These are phyloP conservation scores for Mnemiopsis leidyi DNA, from an alignment of 37 sponge, comb jelly and placozoan species.

Conservation along the genomic window DNA sequence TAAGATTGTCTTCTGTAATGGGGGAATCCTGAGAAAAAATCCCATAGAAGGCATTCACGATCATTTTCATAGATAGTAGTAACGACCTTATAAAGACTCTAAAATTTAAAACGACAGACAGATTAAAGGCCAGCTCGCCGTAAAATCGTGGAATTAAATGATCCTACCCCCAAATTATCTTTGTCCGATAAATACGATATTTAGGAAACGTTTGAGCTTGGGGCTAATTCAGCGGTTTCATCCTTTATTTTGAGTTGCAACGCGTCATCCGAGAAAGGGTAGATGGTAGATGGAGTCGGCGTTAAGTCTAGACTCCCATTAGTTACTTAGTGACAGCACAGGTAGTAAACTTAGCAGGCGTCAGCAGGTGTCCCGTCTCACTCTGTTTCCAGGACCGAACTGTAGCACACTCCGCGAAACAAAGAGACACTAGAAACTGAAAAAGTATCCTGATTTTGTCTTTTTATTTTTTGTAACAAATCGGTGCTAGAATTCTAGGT, in stretches of 20 bases:
- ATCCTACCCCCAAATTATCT: not conserved
- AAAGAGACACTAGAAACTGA: not conserved
- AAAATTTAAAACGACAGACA: not conserved
- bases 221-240: not conserved
- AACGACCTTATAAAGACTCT: not conserved
- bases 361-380: not conserved
- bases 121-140: not conserved
- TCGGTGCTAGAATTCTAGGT: not conserved
- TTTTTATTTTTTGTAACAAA: not conserved
- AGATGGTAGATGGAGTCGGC: not conserved
- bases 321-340: not conserved
- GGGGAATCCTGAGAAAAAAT: not conserved
- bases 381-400: not conserved
- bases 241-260: not conserved
- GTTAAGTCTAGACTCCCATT: not conserved
- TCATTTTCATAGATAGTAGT: not conserved
- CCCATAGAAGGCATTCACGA: not conserved
- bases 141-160: not conserved
- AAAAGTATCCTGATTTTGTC: not conserved
- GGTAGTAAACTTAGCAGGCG: not conserved
- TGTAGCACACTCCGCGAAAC: not conserved
- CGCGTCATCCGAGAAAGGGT: not conserved
- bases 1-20: not conserved
- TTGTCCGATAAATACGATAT: not conserved
- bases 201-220: not conserved